phyloP scores from a whole-genome alignment of 2,888 invertebrate species.

The Pristionchus japonicus region DNA sequence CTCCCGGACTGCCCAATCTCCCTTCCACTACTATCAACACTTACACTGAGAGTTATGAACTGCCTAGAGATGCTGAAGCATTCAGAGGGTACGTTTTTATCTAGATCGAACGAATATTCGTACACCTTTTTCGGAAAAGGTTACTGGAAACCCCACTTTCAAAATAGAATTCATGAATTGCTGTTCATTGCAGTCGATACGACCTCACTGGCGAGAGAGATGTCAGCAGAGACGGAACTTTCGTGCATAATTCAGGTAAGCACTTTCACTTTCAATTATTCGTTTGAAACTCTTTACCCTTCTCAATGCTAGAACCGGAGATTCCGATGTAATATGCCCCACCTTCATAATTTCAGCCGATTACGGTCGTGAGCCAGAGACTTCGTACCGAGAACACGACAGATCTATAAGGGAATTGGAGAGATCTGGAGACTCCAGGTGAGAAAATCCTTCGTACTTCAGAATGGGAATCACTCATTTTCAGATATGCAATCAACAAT shows the following conservation, averaged over 20 bases:
- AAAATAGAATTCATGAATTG: background rate
- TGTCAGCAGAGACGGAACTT: constrained; percentile 69
- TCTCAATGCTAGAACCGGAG: too few species aligned
- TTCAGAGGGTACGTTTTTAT: constrained; percentile 7
- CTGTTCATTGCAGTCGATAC: constrained; percentile 49
- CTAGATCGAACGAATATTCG: too few species aligned
- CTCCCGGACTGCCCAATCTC: constrained; percentile 35
- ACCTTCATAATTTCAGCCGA: constrained; percentile 13
- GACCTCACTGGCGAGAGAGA: constrained; percentile 69
- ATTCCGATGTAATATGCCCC: too few species aligned
- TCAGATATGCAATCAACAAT: constrained; percentile 58
- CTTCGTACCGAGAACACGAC: constrained; percentile 2
- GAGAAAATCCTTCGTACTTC: background rate
- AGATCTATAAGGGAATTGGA: constrained; percentile 33
- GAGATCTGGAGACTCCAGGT: constrained; percentile 40
- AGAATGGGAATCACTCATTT: background rate
- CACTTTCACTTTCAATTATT: background rate
- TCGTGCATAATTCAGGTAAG: constrained; percentile 63
- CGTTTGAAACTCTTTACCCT: too few species aligned
- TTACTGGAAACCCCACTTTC: too few species aligned
- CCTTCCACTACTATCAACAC: constrained; percentile 46
- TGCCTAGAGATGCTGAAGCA: constrained; percentile 26
- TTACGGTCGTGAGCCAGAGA: constrained; percentile 49
- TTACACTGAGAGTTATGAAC: constrained; percentile 42
- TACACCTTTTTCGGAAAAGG: too few species aligned